These are phyloP conservation scores for Rhagoletis zephyria DNA, from an alignment of 1,140 invertebrate genomes.

Conservation along the genomic window DNA sequence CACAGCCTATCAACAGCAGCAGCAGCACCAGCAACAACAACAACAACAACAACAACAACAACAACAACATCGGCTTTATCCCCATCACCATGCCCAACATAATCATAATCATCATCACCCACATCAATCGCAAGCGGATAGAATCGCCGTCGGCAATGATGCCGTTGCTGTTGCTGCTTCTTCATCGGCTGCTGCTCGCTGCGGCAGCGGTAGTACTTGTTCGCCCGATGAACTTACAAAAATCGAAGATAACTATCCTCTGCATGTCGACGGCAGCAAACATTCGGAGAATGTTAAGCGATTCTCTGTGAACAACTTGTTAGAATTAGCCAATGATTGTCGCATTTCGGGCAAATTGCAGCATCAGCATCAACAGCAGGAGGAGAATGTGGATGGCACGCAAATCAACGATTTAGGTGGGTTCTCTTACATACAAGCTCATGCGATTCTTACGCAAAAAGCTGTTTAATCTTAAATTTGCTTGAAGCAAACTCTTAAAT, in stretches of 20 bases:
- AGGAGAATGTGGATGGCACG: slow-evolving; percentile 41
- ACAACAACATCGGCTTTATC: not conserved
- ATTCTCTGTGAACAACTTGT: slow-evolving; percentile 60
- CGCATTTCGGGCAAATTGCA: slow-evolving; percentile 52
- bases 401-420: slow-evolving; percentile 45
- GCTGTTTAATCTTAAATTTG: too few relatives aligned
- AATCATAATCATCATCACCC: not conserved
- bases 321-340: slow-evolving; percentile 58
- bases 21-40: slow-evolving; percentile 31
- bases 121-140: slow-evolving; percentile 10
- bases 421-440: not conserved
- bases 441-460: too few relatives aligned
- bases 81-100: not conserved
- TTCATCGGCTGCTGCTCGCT: not conserved
- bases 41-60: not conserved
- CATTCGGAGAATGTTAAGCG: slow-evolving; percentile 60
- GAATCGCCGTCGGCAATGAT: not conserved
- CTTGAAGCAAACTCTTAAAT: too few relatives aligned
- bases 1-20: slow-evolving; percentile 21
- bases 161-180: not conserved
- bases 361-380: slow-evolving; percentile 53
- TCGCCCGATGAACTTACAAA: slow-evolving; percentile 8
- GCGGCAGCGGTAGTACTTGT: slow-evolving; percentile 25
- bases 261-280: slow-evolving; percentile 46
- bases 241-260: slow-evolving; percentile 30